A percentile compares a stretch with the other conserved stretches of the same genome.
Conservation (phyloP, 2,888 invertebrate genomes). For the Chloroclysta siterata region DNA sequence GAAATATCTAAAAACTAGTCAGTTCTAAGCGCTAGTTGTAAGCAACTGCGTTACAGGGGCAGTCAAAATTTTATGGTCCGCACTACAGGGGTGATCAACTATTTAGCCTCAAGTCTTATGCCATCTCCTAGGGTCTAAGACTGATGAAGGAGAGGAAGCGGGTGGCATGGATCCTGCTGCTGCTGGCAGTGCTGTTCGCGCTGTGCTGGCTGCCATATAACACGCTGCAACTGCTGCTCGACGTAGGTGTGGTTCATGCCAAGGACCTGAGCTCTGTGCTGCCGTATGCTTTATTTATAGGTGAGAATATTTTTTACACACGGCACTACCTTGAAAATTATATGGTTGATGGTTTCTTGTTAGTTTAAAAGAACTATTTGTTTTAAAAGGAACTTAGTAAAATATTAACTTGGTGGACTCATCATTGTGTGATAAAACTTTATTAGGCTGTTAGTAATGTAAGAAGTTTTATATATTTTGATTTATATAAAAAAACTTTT, state of each 20-base stretch:
- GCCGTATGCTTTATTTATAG: conserved; percentile 88
- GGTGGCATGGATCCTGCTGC: conserved; percentile 89
- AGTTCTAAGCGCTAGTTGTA: not conserved
- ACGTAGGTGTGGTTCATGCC: conserved; percentile 78
- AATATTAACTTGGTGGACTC: too few species aligned
- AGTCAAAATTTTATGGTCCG: not conserved
- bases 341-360: too few species aligned
- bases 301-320: conserved; percentile 48
- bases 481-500: too few species aligned
- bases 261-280: conserved; percentile 71
- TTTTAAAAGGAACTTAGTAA: too few species aligned
- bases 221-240: conserved; percentile 87
- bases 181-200: conserved; percentile 89
- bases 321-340: too few species aligned
- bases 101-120: not conserved
- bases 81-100: not conserved
- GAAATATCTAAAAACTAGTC: too few species aligned
- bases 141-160: conserved; percentile 89
- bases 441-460: too few species aligned
- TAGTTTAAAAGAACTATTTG: too few species aligned
- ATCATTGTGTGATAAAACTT: too few species aligned
- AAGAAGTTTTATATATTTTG: too few species aligned
- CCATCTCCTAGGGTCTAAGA: conserved; percentile 80
- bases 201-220: conserved; percentile 92
- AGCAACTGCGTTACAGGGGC: not conserved